Evolutionary conservation across 1,140 invertebrate genomes (phyloP).

Genomic region (Neotoxoptera formosana): DNA sequence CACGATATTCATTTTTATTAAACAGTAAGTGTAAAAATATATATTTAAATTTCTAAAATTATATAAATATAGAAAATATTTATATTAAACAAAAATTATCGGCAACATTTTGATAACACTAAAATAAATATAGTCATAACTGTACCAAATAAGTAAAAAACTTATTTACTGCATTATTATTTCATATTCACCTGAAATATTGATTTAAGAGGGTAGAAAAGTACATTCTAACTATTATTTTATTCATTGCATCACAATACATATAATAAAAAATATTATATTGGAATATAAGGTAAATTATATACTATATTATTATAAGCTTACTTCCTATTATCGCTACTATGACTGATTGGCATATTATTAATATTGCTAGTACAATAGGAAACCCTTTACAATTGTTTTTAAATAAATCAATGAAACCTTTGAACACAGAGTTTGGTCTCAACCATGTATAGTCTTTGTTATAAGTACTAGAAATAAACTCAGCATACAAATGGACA

Average conservation of each 20-base stretch:
- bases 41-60: not conserved
- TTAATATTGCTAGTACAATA: not conserved
- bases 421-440: not conserved
- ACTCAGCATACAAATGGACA: not conserved
- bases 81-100: slow-evolving; percentile 53
- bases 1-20: not conserved
- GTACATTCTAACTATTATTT: not conserved
- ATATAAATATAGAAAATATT: not conserved
- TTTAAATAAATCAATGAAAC: not conserved
- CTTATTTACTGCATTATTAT: slow-evolving; percentile 60
- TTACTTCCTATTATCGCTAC: slow-evolving; percentile 12
- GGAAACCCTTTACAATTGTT: not conserved
- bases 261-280: not conserved
- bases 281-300: not conserved
- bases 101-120: slow-evolving; percentile 59
- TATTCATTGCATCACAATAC: not conserved
- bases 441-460: not conserved
- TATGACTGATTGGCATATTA: not conserved
- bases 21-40: not conserved
- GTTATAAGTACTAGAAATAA: not conserved
- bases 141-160: slow-evolving; percentile 59
- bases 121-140: slow-evolving; percentile 59
- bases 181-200: slow-evolving; percentile 59
- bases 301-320: not conserved
- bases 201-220: not conserved